Conservation (phyloP, 2,888 invertebrate genomes). For the Mesoligia furuncula region DNA sequence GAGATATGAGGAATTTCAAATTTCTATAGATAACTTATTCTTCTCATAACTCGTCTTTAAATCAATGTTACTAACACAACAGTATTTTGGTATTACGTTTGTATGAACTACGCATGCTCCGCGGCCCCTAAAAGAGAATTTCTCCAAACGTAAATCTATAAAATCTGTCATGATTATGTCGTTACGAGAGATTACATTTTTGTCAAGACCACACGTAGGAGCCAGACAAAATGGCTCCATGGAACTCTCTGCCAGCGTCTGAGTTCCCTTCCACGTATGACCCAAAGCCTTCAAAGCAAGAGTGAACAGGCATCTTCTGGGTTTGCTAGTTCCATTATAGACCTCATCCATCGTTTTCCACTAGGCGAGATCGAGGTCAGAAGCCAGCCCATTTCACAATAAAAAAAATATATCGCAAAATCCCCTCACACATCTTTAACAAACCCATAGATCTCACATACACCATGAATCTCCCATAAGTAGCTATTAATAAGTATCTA, state of each 20-base stretch:
- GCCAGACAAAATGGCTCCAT: background rate
- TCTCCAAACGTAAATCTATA: background rate
- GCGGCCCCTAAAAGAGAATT: background rate
- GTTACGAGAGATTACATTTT: background rate
- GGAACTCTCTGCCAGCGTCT: too few species aligned
- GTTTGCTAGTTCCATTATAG: background rate
- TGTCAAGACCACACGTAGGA: background rate
- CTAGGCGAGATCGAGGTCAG: background rate
- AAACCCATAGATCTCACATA: background rate
- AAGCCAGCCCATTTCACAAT: background rate
- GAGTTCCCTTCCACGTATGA: background rate
- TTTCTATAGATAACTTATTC: too few species aligned
- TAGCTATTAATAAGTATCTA: constrained; percentile 50
- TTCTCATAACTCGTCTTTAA: too few species aligned
- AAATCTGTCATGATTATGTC: background rate
- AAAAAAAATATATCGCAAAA: background rate
- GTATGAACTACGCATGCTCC: too few species aligned
- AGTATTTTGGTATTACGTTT: too few species aligned
- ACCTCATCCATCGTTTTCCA: background rate
- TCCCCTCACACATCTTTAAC: background rate
- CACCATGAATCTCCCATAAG: constrained; percentile 26
- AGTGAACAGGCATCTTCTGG: background rate
- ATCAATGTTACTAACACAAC: too few species aligned
- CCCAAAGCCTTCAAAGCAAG: background rate
- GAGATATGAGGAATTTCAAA: too few species aligned